Evolutionary conservation across 2,888 invertebrate genomes (phyloP), one percentile per base, ranked within the genome.

Genomic region (Calliscelio sp.): DNA sequence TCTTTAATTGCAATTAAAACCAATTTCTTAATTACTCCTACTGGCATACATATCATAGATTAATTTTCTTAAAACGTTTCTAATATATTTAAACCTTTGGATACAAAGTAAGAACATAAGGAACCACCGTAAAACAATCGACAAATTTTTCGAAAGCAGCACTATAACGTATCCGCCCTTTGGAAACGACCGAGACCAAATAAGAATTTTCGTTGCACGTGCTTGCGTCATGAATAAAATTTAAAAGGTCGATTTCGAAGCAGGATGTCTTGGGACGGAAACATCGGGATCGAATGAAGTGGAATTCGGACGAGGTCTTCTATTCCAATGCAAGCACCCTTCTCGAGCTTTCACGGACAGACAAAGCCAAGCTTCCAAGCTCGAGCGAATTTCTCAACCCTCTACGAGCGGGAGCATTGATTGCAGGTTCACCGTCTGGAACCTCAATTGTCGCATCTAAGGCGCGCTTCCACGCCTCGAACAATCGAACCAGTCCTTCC

Each of bases 381-480:
- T 87, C 65, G 81, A 73, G 75, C 78, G 86, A 86, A 86, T 86
- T 86, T 85, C 81, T 71, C 83, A 74, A 78, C 86, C 86, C 85
- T 86, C 85, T 63, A 87, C 86, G 73, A 88, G 87, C 73, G 85
- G 77, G 85, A 89, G 91, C 91, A 91, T 92, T 92, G 91, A 92
- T 91, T 92, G 92, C 92, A 91, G 90, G 90, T 91, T 92, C 91
- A 90, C 91, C 88, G 91, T 91, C 90, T 90, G 89, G 91, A 91
- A 91, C 91, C 91, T 90, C 91, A 90, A 92, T 92, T 90, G 91
- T 92, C 91, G 90, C 91, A 90, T 90, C 91, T 89, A 90, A 91
- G 91, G 90, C 90, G 90, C 89, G 90, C 89, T 89, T 90, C 90
- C 89, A 90, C 91, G 91, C 91, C 90, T 90, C 89, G 89, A 90